Evolutionary conservation across 2,888 invertebrate genomes (phyloP).

Genomic region (Unio delphinus): DNA sequence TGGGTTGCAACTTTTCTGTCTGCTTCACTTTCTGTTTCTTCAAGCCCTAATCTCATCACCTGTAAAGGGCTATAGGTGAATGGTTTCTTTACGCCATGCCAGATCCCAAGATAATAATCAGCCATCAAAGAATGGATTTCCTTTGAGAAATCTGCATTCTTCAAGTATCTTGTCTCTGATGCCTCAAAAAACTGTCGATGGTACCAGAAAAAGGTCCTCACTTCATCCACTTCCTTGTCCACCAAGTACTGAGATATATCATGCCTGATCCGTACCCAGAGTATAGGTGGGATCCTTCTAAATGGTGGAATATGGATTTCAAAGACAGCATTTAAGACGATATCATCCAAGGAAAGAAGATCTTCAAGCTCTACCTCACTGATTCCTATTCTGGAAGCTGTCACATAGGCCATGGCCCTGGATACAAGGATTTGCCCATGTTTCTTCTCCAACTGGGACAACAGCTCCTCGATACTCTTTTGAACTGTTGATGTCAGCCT

Average conservation of each 20-base stretch:
- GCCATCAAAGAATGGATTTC: slow-evolving; percentile 61
- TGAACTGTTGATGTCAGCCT: slow-evolving; percentile 50
- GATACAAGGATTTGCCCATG: slow-evolving; percentile 57
- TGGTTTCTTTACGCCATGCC: slow-evolving; percentile 61
- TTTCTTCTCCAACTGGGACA: slow-evolving; percentile 56
- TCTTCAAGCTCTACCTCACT: slow-evolving; percentile 65
- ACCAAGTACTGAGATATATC: slow-evolving; percentile 60
- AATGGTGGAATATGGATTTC: slow-evolving; percentile 62
- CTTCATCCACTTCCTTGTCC: slow-evolving; percentile 61
- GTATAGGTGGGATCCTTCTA: slow-evolving; percentile 60
- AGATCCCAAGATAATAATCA: slow-evolving; percentile 64
- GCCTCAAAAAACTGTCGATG: slow-evolving; percentile 64
- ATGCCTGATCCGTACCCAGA: slow-evolving; percentile 58
- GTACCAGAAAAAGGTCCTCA: slow-evolving; percentile 62
- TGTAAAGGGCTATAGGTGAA: slow-evolving; percentile 49
- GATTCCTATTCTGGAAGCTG: slow-evolving; percentile 56
- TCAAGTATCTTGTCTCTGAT: slow-evolving; percentile 49
- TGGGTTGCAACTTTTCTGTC: slow-evolving; percentile 63
- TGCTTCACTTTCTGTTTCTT: slow-evolving; percentile 44
- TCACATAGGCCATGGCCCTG: slow-evolving; percentile 57
- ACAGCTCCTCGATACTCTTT: slow-evolving; percentile 57
- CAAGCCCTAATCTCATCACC: slow-evolving; percentile 41
- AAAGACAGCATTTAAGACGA: slow-evolving; percentile 56
- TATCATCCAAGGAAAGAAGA: slow-evolving; percentile 63
- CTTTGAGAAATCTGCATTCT: slow-evolving; percentile 21